These are phyloP conservation scores for Hydropsyche betteni DNA, from an alignment of 2,888 invertebrate genomes.

Conservation along the genomic window DNA sequence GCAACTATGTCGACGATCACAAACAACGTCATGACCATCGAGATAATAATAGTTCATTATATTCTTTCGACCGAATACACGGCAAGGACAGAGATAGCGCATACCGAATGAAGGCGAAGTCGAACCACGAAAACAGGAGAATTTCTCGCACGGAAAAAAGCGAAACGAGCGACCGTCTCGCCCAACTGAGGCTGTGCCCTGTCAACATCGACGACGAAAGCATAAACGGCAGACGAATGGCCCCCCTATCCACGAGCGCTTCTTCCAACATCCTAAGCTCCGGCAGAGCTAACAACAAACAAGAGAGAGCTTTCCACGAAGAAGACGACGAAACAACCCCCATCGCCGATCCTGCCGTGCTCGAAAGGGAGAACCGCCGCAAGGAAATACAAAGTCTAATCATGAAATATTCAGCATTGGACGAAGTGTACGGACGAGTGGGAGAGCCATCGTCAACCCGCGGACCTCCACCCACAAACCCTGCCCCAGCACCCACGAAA, in stretches of 20 bases:
- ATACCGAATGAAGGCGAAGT: constrained; percentile 64
- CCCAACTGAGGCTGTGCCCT: constrained; percentile 65
- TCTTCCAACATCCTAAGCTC: constrained; percentile 30
- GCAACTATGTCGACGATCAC: constrained; percentile 57
- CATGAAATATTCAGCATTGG: constrained; percentile 82
- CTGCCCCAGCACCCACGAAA: constrained; percentile 28
- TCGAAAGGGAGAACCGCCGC: constrained; percentile 80
- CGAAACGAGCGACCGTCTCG: constrained; percentile 65
- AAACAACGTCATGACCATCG: constrained; percentile 57
- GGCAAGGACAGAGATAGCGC: constrained; percentile 66
- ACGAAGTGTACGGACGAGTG: constrained; percentile 71
- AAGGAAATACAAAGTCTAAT: constrained; percentile 86
- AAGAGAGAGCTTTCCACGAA: constrained; percentile 64
- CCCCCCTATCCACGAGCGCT: constrained; percentile 39
- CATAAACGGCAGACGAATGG: constrained; percentile 36
- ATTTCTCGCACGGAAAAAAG: constrained; percentile 72
- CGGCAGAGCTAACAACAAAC: constrained; percentile 51
- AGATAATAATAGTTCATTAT: constrained; percentile 51
- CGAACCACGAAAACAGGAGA: constrained; percentile 58
- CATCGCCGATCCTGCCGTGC: constrained; percentile 67
- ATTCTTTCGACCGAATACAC: constrained; percentile 40
- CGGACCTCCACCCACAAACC: constrained; percentile 45
- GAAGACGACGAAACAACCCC: constrained; percentile 65
- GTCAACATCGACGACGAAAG: constrained; percentile 61
- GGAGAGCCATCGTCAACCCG: constrained; percentile 55